A percentile compares a stretch with the other conserved stretches of the same genome.
Evolutionary conservation across 2,113 vertebrate genomes (phyloP).

Genomic region (Chamaetylas fuelleborni): DNA sequence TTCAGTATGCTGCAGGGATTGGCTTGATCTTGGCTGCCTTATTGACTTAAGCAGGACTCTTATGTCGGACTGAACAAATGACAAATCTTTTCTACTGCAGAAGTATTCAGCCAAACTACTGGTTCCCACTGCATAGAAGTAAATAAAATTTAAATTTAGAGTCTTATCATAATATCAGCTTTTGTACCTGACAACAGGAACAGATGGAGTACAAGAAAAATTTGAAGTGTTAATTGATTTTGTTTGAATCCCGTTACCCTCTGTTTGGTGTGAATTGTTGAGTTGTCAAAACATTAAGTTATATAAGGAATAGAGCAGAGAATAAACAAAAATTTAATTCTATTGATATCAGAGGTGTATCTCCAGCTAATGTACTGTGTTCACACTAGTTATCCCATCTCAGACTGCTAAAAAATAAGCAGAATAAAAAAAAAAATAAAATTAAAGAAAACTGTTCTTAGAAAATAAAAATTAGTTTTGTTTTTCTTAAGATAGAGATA

Average conservation of each 20-base stretch:
- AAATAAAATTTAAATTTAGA: constrained; percentile 40
- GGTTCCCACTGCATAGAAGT: not conserved
- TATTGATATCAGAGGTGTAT: not conserved
- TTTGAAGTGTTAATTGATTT: constrained; percentile 58
- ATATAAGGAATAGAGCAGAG: not conserved
- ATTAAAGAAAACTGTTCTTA: not conserved
- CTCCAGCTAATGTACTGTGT: not conserved
- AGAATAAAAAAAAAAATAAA: not conserved
- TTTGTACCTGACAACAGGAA: not conserved
- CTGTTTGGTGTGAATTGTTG: constrained; percentile 32
- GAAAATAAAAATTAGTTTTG: not conserved
- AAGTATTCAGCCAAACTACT: not conserved
- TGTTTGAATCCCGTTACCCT: constrained; percentile 43
- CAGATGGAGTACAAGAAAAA: constrained; percentile 43
- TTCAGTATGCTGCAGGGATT: not conserved
- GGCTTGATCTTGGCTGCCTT: not conserved
- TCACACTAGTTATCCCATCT: not conserved
- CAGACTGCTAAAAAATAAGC: not conserved
- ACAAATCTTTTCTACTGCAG: not conserved
- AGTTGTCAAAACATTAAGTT: constrained; percentile 30
- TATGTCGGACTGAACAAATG: not conserved
- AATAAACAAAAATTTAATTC: constrained; percentile 11
- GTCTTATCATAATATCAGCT: not conserved
- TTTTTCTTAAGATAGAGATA: not conserved
- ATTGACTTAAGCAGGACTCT: not conserved